Evolutionary conservation across 2,888 invertebrate species (phyloP).

Genomic region (Cyrtodaria siliqua): DNA sequence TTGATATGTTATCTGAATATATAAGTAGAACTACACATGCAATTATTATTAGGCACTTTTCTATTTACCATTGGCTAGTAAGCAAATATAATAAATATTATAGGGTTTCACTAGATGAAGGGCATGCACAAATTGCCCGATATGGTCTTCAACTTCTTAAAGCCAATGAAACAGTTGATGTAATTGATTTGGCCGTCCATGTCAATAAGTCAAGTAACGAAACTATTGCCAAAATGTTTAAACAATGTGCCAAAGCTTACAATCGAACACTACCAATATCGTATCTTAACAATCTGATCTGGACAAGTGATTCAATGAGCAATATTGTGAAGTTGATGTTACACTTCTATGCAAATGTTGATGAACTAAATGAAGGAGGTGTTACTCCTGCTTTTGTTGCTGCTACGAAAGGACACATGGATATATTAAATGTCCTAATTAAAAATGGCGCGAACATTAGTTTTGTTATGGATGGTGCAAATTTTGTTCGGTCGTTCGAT

Average conservation of each 20-base stretch:
- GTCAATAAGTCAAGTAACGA: constrained; percentile 1
- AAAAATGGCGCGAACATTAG: constrained; percentile 22
- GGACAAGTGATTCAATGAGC: constrained; percentile 10
- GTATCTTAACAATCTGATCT: constrained; percentile 21
- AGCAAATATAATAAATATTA: not conserved
- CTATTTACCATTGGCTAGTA: constrained; percentile 8
- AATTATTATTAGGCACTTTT: constrained; percentile 4
- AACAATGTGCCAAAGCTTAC: not conserved
- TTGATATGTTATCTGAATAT: not conserved
- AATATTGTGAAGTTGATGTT: constrained; percentile 15
- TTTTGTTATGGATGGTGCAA: constrained; percentile 9
- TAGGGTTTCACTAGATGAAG: constrained; percentile 1
- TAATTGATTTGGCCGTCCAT: constrained; percentile 17
- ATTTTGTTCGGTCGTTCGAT: not conserved
- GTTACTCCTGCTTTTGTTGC: constrained; percentile 38
- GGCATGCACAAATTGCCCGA: constrained; percentile 11
- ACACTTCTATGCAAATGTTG: not conserved
- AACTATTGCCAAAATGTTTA: not conserved
- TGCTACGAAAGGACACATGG: constrained; percentile 22
- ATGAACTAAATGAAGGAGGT: constrained; percentile 22
- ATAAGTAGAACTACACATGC: not conserved
- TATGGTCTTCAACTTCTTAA: not conserved
- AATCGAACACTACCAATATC: not conserved
- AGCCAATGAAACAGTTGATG: constrained; percentile 3
- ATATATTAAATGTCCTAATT: constrained; percentile 17